Percentiles rank a stretch among this genome's conserved stretches.
Conservation (phyloP, 2,113 vertebrate species). For the Crotalus horridus region DNA sequence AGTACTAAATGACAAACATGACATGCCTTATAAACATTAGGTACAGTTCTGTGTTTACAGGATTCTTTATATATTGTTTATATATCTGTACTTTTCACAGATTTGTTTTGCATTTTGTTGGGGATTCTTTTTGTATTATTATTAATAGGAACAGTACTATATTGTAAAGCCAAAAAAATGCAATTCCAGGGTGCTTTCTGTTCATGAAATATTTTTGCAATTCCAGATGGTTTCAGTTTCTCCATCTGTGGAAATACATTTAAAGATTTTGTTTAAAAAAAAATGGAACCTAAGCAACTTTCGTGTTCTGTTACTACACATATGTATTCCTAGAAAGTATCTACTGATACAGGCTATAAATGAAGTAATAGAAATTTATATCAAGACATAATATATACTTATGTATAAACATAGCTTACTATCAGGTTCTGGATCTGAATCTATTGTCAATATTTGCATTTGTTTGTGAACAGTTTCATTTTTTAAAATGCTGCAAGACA, state of each 20-base stretch:
- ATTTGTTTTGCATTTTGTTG: not conserved
- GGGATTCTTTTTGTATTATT: not conserved
- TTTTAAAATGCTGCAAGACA: not conserved
- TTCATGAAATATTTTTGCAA: conserved; percentile 10
- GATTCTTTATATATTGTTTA: not conserved
- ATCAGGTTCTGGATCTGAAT: not conserved
- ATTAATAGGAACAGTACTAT: not conserved
- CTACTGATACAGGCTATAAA: not conserved
- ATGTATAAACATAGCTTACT: not conserved
- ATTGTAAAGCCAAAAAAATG: not conserved
- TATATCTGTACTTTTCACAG: not conserved
- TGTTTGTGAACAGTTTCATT: not conserved
- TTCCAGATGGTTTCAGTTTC: conserved; percentile 24
- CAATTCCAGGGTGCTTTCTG: conserved; percentile 1
- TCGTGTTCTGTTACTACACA: not conserved
- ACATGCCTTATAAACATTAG: not conserved
- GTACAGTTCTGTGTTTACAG: not conserved
- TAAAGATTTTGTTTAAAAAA: conserved; percentile 2
- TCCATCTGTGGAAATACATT: conserved; percentile 10
- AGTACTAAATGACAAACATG: not conserved
- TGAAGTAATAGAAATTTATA: not conserved
- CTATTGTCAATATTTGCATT: not conserved
- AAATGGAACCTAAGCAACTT: conserved; percentile 1
- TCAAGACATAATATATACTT: not conserved
- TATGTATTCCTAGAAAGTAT: not conserved